Conservation (phyloP, 2,888 invertebrate genomes). For the Colostygia pectinataria region DNA sequence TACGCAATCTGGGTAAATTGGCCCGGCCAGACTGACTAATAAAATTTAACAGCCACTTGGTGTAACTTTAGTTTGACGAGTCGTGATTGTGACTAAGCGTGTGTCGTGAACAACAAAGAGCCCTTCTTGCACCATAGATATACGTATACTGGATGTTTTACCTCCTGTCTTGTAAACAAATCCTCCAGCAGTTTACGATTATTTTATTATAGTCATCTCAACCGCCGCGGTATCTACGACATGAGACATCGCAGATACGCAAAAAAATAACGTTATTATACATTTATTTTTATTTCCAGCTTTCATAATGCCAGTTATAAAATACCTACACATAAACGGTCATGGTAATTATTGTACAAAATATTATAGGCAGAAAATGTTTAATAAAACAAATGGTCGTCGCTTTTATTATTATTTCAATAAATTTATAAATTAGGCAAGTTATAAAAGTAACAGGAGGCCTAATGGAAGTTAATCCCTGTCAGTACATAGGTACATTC, state of each 20-base stretch:
- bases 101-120: neutral
- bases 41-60: conserved; percentile 15
- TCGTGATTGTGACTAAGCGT: conserved; percentile 3
- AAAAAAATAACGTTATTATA: too few relatives aligned
- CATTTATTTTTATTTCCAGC: too few relatives aligned
- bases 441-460: conserved; percentile 1
- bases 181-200: neutral
- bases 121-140: neutral
- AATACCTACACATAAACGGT: too few relatives aligned
- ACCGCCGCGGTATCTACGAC: too few relatives aligned
- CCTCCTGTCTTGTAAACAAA: neutral
- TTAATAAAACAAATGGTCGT: neutral
- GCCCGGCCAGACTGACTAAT: conserved; percentile 18
- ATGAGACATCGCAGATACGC: too few relatives aligned
- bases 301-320: too few relatives aligned
- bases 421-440: neutral
- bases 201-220: neutral
- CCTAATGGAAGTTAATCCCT: conserved; percentile 19
- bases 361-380: neutral
- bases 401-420: neutral
- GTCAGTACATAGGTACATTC: too few relatives aligned
- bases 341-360: too few relatives aligned
- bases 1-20: conserved; percentile 26
- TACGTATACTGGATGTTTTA: neutral
- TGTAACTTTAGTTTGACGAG: conserved; percentile 9